phyloP scores from a whole-genome alignment of 2,797 vertebrate species.

The Diplodus puntazzo region DNA sequence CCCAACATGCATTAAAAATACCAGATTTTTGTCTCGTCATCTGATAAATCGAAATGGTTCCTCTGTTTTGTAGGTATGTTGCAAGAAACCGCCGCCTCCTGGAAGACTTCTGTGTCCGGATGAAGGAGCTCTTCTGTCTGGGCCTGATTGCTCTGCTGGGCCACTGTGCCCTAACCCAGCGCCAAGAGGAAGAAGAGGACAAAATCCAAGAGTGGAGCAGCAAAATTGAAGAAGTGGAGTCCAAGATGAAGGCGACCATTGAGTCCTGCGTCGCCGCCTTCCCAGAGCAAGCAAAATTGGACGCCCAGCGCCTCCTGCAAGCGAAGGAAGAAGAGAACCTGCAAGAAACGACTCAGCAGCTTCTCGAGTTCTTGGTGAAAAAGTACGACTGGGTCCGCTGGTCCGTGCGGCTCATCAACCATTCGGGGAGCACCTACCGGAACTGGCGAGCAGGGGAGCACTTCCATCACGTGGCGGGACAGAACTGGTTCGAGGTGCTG shows the following conservation, averaged over 20 bases:
- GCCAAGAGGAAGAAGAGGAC: constrained; percentile 78
- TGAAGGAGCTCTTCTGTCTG: constrained; percentile 87
- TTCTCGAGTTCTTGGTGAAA: constrained; percentile 79
- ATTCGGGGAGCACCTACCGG: constrained; percentile 77
- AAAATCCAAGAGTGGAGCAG: constrained; percentile 81
- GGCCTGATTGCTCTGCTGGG: constrained; percentile 86
- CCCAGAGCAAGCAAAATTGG: constrained; percentile 80
- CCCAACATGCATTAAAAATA: too few species aligned
- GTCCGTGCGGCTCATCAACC: constrained; percentile 85
- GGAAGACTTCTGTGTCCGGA: constrained; percentile 85
- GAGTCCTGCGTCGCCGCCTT: constrained; percentile 79
- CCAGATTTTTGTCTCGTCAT: too few species aligned
- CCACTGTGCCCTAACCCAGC: constrained; percentile 78
- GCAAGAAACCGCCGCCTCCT: constrained; percentile 81
- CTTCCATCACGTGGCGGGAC: constrained; percentile 80
- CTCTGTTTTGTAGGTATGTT: constrained; percentile 75
- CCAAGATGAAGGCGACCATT: constrained; percentile 82
- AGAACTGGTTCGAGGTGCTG: constrained; percentile 82
- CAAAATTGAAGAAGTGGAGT: constrained; percentile 82
- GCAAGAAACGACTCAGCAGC: constrained; percentile 67
- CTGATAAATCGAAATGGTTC: neutral
- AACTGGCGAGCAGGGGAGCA: constrained; percentile 85
- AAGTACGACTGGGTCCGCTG: constrained; percentile 88
- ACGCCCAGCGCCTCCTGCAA: constrained; percentile 77
- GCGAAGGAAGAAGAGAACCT: constrained; percentile 68